Evolutionary conservation across 2,113 vertebrate genomes (phyloP).

Genomic region (Spea multiplicata): DNA sequence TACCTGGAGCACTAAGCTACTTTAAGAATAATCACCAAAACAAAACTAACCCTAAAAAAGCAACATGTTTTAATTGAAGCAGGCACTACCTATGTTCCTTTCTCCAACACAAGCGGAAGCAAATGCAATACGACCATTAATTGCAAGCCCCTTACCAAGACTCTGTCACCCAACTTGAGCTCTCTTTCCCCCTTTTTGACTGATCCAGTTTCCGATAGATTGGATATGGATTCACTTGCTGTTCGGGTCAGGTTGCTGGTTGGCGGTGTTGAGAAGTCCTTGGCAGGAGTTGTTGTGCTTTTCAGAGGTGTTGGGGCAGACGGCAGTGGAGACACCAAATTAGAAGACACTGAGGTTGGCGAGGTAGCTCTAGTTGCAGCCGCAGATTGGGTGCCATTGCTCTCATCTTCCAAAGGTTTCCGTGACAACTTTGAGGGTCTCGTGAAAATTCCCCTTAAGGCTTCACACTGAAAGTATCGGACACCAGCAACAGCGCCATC

Average conservation of each 20-base stretch:
- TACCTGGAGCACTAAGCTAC: too few species aligned
- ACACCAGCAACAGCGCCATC: constrained; percentile 94
- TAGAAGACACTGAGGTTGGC: constrained; percentile 68
- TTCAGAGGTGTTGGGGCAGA: constrained; percentile 62
- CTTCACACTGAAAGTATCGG: constrained; percentile 93
- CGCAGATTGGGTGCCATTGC: constrained; percentile 76
- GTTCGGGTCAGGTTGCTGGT: constrained; percentile 82
- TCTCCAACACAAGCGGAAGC: background rate
- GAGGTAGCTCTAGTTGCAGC: constrained; percentile 76
- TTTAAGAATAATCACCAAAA: too few species aligned
- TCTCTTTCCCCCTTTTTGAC: constrained; percentile 95
- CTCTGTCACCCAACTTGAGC: constrained; percentile 90
- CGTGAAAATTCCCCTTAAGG: constrained; percentile 90
- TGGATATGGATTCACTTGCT: constrained; percentile 89
- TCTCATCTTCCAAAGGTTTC: constrained; percentile 79
- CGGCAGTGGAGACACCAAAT: constrained; percentile 51
- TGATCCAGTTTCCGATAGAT: constrained; percentile 90
- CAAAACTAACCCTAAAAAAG: background rate
- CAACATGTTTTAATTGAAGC: background rate
- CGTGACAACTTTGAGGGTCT: constrained; percentile 87
- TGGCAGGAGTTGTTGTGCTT: constrained; percentile 53
- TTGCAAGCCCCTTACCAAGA: constrained; percentile 78
- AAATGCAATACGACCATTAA: background rate
- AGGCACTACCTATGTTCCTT: background rate
- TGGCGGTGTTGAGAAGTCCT: constrained; percentile 61